phyloP scores from a whole-genome alignment of 2,888 invertebrate species.

The Aricia artaxerxes region DNA sequence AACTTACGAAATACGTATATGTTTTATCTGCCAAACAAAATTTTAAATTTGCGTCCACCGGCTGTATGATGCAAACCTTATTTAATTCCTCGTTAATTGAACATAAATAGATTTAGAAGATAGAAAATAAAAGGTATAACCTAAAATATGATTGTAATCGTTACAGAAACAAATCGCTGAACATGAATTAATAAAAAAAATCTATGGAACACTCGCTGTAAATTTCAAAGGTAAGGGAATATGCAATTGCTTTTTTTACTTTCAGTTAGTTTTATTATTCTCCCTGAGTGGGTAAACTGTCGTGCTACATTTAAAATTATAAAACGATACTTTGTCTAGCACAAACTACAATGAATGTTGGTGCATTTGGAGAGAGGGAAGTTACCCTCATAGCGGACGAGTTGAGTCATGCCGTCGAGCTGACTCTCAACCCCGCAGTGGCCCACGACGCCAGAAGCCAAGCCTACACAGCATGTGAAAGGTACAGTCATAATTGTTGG shows the following conservation, averaged over 20 bases:
- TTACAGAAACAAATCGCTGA: constrained; percentile 12
- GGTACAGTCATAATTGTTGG: constrained; percentile 49
- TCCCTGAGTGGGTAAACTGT: not conserved
- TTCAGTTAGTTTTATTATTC: not conserved
- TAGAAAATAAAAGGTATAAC: not conserved
- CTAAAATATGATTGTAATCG: not conserved
- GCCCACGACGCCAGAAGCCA: constrained; percentile 88
- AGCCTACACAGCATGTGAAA: constrained; percentile 92
- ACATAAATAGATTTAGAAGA: not conserved
- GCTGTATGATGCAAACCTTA: not conserved
- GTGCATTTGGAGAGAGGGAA: constrained; percentile 63
- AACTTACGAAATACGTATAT: not conserved
- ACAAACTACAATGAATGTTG: constrained; percentile 63
- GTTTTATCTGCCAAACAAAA: not conserved
- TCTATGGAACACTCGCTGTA: not conserved
- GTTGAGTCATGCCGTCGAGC: constrained; percentile 89
- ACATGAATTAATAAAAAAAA: constrained; percentile 1
- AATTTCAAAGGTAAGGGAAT: not conserved
- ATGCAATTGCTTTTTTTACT: not conserved
- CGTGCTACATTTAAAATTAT: not conserved
- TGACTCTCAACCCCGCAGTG: constrained; percentile 90
- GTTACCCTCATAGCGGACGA: constrained; percentile 87
- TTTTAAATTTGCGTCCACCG: not conserved
- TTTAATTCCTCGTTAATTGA: not conserved
- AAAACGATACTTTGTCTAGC: constrained; percentile 37